A percentile compares a stretch with the other conserved stretches of the same genome.
phyloP scores from a whole-genome alignment of 2,113 vertebrate genomes.

The Cephalopterus ornatus region DNA sequence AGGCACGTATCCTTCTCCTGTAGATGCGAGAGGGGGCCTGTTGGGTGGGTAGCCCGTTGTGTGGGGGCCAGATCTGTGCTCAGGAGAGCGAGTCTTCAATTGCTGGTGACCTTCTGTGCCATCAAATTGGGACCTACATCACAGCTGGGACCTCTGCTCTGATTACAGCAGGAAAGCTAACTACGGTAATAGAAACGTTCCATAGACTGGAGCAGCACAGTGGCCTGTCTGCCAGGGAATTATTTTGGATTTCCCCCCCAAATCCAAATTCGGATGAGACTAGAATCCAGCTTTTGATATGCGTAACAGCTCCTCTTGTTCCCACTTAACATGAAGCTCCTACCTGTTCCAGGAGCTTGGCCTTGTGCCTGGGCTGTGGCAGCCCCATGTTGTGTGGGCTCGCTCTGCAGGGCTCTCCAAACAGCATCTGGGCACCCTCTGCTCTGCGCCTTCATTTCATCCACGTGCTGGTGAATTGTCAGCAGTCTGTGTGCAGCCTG shows the following conservation, averaged over 20 bases:
- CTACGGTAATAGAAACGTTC: not conserved
- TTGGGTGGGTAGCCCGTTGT: not conserved
- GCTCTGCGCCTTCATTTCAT: not conserved
- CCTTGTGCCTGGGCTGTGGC: not conserved
- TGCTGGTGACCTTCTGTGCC: not conserved
- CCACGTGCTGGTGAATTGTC: not conserved
- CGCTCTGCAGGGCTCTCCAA: not conserved
- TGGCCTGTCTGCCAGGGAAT: not conserved
- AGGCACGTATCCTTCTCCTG: not conserved
- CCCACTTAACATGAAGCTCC: not conserved
- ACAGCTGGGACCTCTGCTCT: not conserved
- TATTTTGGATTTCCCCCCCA: not conserved
- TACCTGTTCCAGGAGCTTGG: not conserved
- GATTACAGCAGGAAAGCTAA: not conserved
- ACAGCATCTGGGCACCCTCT: not conserved
- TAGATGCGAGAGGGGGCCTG: not conserved
- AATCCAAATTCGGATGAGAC: not conserved
- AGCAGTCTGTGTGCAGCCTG: not conserved
- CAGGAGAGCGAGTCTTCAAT: not conserved
- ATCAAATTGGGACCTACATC: not conserved
- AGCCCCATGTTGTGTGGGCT: fast-evolving
- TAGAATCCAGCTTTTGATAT: not conserved
- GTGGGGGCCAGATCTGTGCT: not conserved
- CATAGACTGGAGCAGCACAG: not conserved
- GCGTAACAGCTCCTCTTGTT: not conserved